These are phyloP conservation scores for Cyphomyrmex costatus DNA, from an alignment of 1,140 invertebrate species.

Conservation along the genomic window DNA sequence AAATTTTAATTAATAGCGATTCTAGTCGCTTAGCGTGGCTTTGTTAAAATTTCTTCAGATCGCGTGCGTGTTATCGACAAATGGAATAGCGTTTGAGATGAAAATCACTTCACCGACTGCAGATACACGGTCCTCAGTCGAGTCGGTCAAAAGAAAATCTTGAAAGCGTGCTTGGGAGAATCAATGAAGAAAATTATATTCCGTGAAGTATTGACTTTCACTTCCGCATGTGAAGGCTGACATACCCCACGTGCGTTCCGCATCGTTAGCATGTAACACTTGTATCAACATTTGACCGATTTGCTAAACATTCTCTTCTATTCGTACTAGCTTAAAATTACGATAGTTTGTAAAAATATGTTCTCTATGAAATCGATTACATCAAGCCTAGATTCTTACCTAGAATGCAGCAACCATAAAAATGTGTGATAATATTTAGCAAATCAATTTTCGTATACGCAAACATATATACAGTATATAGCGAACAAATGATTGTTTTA, in stretches of 20 bases:
- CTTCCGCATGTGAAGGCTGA: constrained; percentile 78
- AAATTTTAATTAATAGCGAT: background rate
- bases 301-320: constrained; percentile 26
- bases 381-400: background rate
- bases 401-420: background rate
- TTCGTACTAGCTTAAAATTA: constrained; percentile 4
- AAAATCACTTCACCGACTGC: constrained; percentile 51
- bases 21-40: background rate
- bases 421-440: background rate
- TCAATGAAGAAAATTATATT: constrained; percentile 78
- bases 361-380: background rate
- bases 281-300: constrained; percentile 25
- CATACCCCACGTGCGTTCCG: constrained; percentile 63
- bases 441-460: constrained; percentile 3
- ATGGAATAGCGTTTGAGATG: background rate
- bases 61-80: background rate
- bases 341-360: background rate
- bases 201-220: constrained; percentile 77
- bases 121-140: background rate
- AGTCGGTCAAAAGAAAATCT: constrained; percentile 40
- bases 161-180: constrained; percentile 11
- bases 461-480: background rate
- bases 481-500: background rate
- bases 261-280: constrained; percentile 50
- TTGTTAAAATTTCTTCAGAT: background rate